Conservation (phyloP, 2,888 invertebrate species). For the Andrena trimmerana region DNA sequence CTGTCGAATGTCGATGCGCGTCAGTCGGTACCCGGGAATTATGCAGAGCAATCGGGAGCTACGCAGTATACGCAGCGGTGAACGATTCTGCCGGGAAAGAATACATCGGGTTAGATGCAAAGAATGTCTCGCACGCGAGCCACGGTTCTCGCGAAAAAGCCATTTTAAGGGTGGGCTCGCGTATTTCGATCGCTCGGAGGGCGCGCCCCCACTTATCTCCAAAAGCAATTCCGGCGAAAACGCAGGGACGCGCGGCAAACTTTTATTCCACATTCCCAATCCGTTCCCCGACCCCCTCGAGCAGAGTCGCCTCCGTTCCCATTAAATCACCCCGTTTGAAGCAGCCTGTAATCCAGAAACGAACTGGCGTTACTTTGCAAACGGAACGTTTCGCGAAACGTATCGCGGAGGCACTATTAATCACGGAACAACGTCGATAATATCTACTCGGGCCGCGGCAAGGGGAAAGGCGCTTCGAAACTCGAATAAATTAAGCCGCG, state of each 20-base stretch:
- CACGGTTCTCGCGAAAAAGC: too few species aligned
- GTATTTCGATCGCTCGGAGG: neutral
- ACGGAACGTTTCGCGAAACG: neutral
- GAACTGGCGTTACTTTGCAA: constrained; percentile 3
- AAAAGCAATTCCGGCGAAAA: neutral
- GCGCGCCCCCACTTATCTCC: neutral
- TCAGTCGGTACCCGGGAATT: neutral
- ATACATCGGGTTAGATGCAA: neutral
- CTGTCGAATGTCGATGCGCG: constrained; percentile 10
- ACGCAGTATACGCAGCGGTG: neutral
- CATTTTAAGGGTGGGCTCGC: neutral
- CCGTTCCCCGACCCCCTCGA: neutral
- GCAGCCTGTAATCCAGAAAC: neutral
- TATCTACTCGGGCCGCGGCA: constrained; percentile 14
- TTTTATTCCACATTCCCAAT: neutral
- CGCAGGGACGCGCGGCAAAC: neutral
- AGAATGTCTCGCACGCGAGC: too few species aligned
- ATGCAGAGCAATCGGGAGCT: neutral
- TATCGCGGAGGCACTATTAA: constrained; percentile 33
- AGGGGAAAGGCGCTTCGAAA: constrained; percentile 17
- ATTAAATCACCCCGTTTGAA: neutral
- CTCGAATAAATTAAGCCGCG: constrained; percentile 40
- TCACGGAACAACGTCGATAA: constrained; percentile 31
- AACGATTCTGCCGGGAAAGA: neutral
- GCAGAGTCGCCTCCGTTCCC: neutral